These are phyloP conservation scores for Copsychus sechellarum DNA, from an alignment of 2,113 vertebrate genomes.

Conservation along the genomic window DNA sequence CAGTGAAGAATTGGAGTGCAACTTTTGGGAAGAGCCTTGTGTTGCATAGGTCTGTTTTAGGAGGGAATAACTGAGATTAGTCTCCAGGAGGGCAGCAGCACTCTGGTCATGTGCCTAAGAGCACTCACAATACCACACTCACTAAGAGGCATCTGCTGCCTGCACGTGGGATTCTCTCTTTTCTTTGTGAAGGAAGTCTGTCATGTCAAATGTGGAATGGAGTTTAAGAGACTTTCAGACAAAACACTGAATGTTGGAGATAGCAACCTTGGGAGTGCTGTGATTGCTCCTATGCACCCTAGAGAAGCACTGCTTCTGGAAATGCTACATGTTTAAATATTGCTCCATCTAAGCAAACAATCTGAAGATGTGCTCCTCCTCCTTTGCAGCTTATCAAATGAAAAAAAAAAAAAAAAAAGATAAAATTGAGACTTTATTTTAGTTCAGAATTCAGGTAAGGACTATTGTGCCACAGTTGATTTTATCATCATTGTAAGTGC, in stretches of 20 bases:
- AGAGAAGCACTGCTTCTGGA: neutral
- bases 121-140: neutral
- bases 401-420: neutral
- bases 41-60: neutral
- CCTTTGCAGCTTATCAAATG: neutral
- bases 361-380: neutral
- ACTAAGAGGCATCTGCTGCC: constrained; percentile 25
- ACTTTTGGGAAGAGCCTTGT: neutral
- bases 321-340: accelerated
- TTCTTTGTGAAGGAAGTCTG: constrained; percentile 41
- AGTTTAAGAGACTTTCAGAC: constrained; percentile 15
- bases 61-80: neutral
- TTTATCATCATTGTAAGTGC: neutral
- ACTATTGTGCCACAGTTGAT: neutral
- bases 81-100: neutral
- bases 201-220: constrained; percentile 30
- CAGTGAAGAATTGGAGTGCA: neutral
- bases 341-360: neutral
- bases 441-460: neutral
- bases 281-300: neutral
- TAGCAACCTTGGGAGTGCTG: neutral
- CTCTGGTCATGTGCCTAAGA: neutral
- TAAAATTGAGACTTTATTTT: neutral
- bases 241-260: neutral
- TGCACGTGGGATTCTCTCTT: constrained; percentile 24